Evolutionary conservation across 1,140 invertebrate genomes (phyloP).

Genomic region (Lanistes nyassanus): DNA sequence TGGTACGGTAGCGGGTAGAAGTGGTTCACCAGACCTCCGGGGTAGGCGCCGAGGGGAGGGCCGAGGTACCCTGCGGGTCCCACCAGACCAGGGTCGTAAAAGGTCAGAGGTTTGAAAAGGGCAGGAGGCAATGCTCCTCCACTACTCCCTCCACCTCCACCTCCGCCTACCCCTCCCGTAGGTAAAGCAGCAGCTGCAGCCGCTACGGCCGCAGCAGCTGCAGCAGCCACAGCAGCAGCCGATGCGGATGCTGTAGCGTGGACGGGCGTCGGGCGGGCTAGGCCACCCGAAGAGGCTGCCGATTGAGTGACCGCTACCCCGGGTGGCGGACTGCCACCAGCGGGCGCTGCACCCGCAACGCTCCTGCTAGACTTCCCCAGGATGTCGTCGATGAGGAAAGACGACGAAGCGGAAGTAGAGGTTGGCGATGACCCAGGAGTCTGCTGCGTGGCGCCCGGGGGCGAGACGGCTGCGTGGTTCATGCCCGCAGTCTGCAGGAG

Average conservation of each 20-base stretch:
- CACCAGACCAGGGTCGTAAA: constrained; percentile 15
- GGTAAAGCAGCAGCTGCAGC: constrained; percentile 12
- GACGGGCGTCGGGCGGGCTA: constrained; percentile 17
- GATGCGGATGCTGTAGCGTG: constrained; percentile 1
- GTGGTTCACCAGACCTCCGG: neutral
- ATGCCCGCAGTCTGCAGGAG: neutral
- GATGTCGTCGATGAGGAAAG: constrained; percentile 25
- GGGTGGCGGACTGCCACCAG: neutral
- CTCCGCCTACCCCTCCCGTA: neutral
- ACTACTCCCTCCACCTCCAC: neutral
- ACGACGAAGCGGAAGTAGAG: constrained; percentile 2
- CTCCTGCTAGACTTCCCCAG: constrained; percentile 3
- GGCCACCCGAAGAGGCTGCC: neutral
- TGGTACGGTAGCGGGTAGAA: constrained; percentile 17
- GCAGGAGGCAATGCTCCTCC: neutral
- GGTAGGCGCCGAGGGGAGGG: constrained; percentile 9
- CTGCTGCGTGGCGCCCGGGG: neutral
- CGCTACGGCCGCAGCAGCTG: constrained; percentile 13
- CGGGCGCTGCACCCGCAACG: neutral
- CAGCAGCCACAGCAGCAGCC: constrained; percentile 2
- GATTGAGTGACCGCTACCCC: neutral
- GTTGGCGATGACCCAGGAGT: neutral
- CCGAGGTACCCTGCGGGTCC: constrained; percentile 17
- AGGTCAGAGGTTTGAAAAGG: constrained; percentile 21
- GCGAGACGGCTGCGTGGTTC: neutral